A percentile compares a stretch with the other conserved stretches of the same genome.
phyloP scores from a whole-genome alignment of 2,888 invertebrate genomes.

The Nezara viridula region DNA sequence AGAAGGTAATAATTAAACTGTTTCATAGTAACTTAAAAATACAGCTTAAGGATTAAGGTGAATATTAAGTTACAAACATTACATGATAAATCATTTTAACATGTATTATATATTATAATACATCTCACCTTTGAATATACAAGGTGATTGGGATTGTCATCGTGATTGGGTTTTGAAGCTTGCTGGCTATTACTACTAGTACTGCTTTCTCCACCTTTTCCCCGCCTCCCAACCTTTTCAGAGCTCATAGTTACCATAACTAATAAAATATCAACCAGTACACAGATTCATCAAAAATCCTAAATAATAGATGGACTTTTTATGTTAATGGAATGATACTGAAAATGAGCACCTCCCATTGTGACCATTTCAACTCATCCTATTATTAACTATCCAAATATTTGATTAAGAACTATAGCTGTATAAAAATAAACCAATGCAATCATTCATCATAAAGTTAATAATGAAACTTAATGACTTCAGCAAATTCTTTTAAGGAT shows the following conservation, averaged over 20 bases:
- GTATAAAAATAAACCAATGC: not conserved
- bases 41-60: too few relatives aligned
- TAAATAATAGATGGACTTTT: not conserved
- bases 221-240: constrained; percentile 75
- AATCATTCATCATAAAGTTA: not conserved
- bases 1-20: too few relatives aligned
- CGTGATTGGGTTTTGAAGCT: constrained; percentile 71
- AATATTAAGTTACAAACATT: too few relatives aligned
- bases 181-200: constrained; percentile 64
- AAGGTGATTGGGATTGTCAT: constrained; percentile 89
- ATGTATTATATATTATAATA: too few relatives aligned
- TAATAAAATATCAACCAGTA: constrained; percentile 37
- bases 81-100: too few relatives aligned
- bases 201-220: constrained; percentile 63
- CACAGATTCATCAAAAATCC: constrained; percentile 9
- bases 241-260: constrained; percentile 78
- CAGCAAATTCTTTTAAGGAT: not conserved
- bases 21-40: too few relatives aligned
- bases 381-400: not conserved
- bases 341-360: not conserved
- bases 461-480: not conserved
- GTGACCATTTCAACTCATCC: not conserved
- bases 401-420: not conserved
- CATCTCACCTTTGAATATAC: constrained; percentile 86
- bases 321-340: not conserved